Conservation (phyloP, 2,888 invertebrate species). For the Dione vanillae region DNA sequence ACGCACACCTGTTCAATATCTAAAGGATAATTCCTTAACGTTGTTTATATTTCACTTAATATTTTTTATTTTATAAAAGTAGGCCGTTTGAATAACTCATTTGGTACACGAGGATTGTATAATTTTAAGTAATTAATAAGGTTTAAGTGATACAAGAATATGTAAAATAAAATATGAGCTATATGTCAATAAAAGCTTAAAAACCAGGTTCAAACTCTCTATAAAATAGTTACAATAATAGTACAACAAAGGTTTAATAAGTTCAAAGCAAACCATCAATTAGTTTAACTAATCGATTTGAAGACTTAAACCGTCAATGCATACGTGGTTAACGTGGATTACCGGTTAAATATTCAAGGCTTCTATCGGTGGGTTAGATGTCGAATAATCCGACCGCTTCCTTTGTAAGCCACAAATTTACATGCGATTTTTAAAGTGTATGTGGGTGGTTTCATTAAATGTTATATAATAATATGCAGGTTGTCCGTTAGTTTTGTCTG, state of each 20-base stretch:
- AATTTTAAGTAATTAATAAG: no score
- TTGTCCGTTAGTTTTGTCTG: not conserved
- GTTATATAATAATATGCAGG: not conserved
- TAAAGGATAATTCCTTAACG: not conserved
- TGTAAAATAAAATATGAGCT: no score
- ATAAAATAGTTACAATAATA: no score
- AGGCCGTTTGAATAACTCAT: not conserved
- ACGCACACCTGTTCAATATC: not conserved
- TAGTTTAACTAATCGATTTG: slow-evolving; percentile 8
- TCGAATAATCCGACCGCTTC: slow-evolving; percentile 31
- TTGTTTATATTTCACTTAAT: not conserved
- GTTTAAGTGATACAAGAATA: no score
- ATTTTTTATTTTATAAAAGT: not conserved
- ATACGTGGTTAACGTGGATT: slow-evolving; percentile 28
- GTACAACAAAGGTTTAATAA: no score
- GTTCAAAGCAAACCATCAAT: not conserved
- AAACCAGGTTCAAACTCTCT: no score
- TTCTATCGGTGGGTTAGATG: slow-evolving; percentile 23
- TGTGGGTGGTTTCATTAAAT: slow-evolving; percentile 16
- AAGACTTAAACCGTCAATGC: slow-evolving; percentile 28
- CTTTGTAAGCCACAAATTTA: slow-evolving; percentile 18
- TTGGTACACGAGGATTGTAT: no score
- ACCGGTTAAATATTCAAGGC: slow-evolving; percentile 40
- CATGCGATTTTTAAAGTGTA: slow-evolving; percentile 26
- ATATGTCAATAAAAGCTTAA: no score